phyloP scores from a whole-genome alignment of 1,140 invertebrate species.

The Drosophila rufa region DNA sequence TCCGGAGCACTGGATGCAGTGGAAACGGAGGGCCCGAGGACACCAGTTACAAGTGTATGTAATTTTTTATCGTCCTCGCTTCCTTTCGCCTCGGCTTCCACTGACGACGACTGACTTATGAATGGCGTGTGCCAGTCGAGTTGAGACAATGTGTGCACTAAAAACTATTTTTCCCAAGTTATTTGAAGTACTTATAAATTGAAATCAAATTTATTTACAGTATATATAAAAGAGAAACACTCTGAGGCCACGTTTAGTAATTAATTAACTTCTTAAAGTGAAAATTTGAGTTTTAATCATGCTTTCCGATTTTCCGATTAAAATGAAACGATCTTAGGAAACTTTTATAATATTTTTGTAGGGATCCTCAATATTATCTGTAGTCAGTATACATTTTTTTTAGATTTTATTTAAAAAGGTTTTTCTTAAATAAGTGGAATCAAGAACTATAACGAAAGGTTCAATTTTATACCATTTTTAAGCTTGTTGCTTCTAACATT shows the following conservation, averaged over 20 bases:
- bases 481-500: neutral
- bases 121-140: slow-evolving; percentile 66
- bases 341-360: no score
- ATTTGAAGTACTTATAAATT: neutral
- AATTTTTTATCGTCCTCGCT: slow-evolving; percentile 80
- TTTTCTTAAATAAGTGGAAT: no score
- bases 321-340: no score
- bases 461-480: neutral
- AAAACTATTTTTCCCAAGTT: neutral
- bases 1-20: slow-evolving; percentile 5
- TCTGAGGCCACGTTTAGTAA: no score
- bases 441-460: no score
- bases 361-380: no score
- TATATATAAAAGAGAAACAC: neutral
- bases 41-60: slow-evolving; percentile 80
- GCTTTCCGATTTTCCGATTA: no score
- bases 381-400: no score
- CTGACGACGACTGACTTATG: slow-evolving; percentile 71
- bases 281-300: no score
- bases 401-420: no score
- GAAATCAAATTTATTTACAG: neutral
- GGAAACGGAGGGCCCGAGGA: slow-evolving; percentile 18
- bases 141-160: slow-evolving; percentile 24
- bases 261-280: no score
- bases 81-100: slow-evolving; percentile 31